phyloP scores from a whole-genome alignment of 2,113 vertebrate genomes.

The Oenanthe oenanthe region DNA sequence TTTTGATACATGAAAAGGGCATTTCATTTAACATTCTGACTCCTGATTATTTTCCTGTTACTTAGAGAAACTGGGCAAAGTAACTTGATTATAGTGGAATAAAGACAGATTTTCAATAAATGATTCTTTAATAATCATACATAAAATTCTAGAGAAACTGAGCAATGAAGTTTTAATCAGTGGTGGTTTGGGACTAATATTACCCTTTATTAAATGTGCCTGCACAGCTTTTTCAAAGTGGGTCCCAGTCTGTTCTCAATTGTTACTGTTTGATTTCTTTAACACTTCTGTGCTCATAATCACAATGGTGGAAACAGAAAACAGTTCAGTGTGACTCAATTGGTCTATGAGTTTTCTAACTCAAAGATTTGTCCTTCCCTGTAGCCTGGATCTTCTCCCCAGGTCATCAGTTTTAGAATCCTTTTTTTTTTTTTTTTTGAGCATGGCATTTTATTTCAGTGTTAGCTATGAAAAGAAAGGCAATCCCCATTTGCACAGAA shows the following conservation, averaged over 20 bases:
- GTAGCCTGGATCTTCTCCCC: not conserved
- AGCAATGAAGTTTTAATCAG: not conserved
- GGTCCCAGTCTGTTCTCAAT: not conserved
- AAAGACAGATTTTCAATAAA: not conserved
- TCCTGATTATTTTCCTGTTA: not conserved
- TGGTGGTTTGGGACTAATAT: not conserved
- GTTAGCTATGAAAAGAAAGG: not conserved
- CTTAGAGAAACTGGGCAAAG: not conserved
- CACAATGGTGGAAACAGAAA: not conserved
- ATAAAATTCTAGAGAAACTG: not conserved
- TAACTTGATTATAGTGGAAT: not conserved
- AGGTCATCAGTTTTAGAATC: not conserved
- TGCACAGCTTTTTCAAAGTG: not conserved
- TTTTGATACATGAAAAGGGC: not conserved
- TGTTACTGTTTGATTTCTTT: not conserved
- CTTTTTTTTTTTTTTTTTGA: not conserved
- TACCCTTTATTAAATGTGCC: not conserved
- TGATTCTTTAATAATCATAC: not conserved
- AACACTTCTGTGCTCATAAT: not conserved
- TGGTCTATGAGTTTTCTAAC: not conserved
- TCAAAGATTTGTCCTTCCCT: not conserved
- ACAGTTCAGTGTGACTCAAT: accelerated
- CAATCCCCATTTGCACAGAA: not conserved
- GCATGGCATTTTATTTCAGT: not conserved
- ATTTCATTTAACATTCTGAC: not conserved